Conservation (phyloP, 2,888 invertebrate species). For the Urechis unicinctus region DNA sequence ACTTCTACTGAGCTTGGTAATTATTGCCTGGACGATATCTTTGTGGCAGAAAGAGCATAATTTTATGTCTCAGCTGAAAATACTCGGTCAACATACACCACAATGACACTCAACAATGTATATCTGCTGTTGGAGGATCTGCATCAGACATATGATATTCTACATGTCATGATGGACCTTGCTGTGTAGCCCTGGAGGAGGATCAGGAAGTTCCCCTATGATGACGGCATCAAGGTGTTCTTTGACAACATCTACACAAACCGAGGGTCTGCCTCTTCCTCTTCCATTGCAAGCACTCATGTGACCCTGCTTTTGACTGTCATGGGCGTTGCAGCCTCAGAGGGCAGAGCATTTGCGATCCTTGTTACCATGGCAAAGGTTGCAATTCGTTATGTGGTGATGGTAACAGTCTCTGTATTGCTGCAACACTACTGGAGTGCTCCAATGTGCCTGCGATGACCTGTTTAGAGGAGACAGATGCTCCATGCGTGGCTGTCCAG, state of each 20-base stretch:
- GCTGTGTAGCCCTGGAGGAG: slow-evolving; percentile 27
- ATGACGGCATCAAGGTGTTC: slow-evolving; percentile 23
- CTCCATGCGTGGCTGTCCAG: slow-evolving; percentile 30
- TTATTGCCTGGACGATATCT: no score
- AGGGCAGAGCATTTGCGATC: slow-evolving; percentile 29
- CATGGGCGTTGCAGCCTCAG: slow-evolving; percentile 27
- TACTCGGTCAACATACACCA: no score
- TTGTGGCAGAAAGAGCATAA: no score
- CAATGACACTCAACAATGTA: no score
- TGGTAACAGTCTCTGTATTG: slow-evolving; percentile 25
- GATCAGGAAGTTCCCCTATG: slow-evolving; percentile 21
- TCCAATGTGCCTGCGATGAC: slow-evolving; percentile 24
- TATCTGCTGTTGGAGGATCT: slow-evolving; percentile 24
- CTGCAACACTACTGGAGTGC: background rate
- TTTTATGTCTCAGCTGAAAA: no score
- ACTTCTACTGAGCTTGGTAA: no score
- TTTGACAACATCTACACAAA: slow-evolving; percentile 7
- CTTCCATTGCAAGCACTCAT: slow-evolving; percentile 25
- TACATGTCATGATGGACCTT: slow-evolving; percentile 9
- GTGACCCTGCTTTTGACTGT: slow-evolving; percentile 22
- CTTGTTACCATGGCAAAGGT: slow-evolving; percentile 28
- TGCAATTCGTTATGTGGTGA: slow-evolving; percentile 27
- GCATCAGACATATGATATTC: no score
- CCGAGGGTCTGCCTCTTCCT: no score
- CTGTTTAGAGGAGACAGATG: no score